Evolutionary conservation across 2,113 vertebrate genomes (phyloP), one percentile per base, ranked within the genome.

Genomic region (Cisticola juncidis): DNA sequence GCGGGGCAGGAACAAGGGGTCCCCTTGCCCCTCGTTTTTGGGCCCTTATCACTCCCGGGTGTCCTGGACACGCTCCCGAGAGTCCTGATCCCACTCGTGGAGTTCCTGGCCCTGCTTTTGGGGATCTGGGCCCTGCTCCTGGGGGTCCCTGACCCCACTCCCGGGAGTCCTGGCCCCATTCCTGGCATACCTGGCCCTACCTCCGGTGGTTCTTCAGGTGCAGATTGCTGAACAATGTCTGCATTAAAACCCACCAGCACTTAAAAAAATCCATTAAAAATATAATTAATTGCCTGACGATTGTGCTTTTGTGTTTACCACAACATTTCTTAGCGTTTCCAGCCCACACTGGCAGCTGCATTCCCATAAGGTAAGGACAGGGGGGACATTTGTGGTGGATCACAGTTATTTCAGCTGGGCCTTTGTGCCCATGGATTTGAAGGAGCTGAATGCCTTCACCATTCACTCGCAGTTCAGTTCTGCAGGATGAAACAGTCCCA

Each of bases 401-500:
- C 28, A 14, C 21, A 22, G 4, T 28, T 25, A 11, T 11, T 77
- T 40, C 21, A 14, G 18, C 14, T 3, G 7, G 44, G 26, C 42
- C 13, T 26, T 33, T 69, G 57, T 21, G 17, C 24, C 29, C 19
- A 21, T 57, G 22, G 35, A n/a, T 56, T 40, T 44, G 44, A 38
- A 25, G 3, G 4, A 44, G 47, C 24, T 11, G 20, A 28, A 2
- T 18, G 47, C 31, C 2, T 1, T 12, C 3, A 9, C 28, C 68
- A 2, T 73, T 33, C 64, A 17, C 69, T n/a, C 17, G 3, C 9
- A 1, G 0, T 28, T 51, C 5, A 7, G 11, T 45, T 86, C 29
- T 36, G 47, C 2, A 1, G 58, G 60, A 44, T 51, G 18, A 58
- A 64, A 48, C 1, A 2, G 64, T 40, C 31, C 38, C 1, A 0